These are phyloP conservation scores for Xanthia togata DNA, from an alignment of 2,888 invertebrate species.

Conservation along the genomic window DNA sequence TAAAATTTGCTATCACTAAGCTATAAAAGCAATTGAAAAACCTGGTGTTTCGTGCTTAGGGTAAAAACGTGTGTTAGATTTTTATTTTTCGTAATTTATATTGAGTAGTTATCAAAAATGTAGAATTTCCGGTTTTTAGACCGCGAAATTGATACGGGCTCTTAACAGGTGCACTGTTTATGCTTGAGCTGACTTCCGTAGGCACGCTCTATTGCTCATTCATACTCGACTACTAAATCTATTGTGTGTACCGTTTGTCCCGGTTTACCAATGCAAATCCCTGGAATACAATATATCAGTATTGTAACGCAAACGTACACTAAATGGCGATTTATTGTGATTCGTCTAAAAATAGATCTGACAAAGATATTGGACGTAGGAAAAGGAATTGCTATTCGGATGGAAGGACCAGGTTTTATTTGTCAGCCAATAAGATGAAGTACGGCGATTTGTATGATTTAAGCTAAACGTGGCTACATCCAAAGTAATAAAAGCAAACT, in stretches of 20 bases:
- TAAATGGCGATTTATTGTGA: constrained; percentile 59
- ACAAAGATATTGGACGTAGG: constrained; percentile 29
- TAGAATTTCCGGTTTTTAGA: no score
- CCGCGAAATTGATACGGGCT: no score
- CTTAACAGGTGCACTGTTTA: constrained; percentile 9
- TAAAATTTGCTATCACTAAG: no score
- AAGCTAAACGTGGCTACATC: background rate
- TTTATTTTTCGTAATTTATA: no score
- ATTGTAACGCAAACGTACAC: constrained; percentile 62
- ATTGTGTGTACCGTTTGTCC: constrained; percentile 51
- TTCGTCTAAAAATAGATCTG: constrained; percentile 48
- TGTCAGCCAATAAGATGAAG: background rate
- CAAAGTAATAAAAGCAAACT: background rate
- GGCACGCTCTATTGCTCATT: constrained; percentile 32
- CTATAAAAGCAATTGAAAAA: no score
- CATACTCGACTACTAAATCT: constrained; percentile 34
- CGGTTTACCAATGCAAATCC: constrained; percentile 64
- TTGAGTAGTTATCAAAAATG: no score
- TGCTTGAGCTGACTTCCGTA: background rate
- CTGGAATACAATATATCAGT: constrained; percentile 58
- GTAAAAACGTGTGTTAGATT: no score
- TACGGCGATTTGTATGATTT: background rate
- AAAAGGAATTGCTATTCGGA: background rate
- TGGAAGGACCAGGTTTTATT: constrained; percentile 4
- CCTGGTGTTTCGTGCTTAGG: no score